Evolutionary conservation across 1,140 invertebrate species (phyloP).

Genomic region (Nephotettix cincticeps): DNA sequence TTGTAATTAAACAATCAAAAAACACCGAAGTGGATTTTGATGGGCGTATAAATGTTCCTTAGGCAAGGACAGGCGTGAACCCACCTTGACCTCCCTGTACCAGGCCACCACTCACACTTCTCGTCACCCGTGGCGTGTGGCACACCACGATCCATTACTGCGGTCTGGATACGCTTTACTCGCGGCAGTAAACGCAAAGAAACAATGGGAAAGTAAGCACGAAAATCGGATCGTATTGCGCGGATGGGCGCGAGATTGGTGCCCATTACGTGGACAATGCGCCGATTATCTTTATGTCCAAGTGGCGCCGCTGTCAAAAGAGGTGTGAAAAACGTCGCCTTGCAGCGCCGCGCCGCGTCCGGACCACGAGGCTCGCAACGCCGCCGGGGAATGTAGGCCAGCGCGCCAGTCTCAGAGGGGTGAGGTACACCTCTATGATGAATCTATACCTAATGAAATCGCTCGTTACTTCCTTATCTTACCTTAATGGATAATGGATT

Average conservation of each 20-base stretch:
- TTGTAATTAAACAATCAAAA: too few relatives aligned
- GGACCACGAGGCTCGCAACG: not conserved
- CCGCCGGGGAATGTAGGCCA: too few relatives aligned
- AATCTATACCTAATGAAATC: too few relatives aligned
- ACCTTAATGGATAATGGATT: too few relatives aligned
- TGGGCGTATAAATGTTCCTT: too few relatives aligned
- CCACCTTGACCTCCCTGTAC: too few relatives aligned
- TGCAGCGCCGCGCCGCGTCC: not conserved
- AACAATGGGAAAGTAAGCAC: constrained; percentile 12
- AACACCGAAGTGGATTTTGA: too few relatives aligned
- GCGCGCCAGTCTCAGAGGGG: too few relatives aligned
- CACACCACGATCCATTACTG: not conserved
- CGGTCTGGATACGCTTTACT: not conserved
- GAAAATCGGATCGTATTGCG: constrained; percentile 12
- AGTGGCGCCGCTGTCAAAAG: constrained; percentile 9
- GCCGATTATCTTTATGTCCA: not conserved
- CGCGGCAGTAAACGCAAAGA: not conserved
- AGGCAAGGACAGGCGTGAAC: too few relatives aligned
- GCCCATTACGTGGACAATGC: constrained; percentile 1
- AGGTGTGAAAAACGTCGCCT: not conserved
- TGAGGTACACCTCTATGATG: too few relatives aligned
- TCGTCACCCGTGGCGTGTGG: not conserved
- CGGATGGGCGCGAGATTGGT: not conserved
- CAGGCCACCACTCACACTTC: too few relatives aligned
- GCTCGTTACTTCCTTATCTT: too few relatives aligned